These are phyloP conservation scores for Salminus brasiliensis DNA, from an alignment of 2,113 vertebrate genomes.

Conservation along the genomic window DNA sequence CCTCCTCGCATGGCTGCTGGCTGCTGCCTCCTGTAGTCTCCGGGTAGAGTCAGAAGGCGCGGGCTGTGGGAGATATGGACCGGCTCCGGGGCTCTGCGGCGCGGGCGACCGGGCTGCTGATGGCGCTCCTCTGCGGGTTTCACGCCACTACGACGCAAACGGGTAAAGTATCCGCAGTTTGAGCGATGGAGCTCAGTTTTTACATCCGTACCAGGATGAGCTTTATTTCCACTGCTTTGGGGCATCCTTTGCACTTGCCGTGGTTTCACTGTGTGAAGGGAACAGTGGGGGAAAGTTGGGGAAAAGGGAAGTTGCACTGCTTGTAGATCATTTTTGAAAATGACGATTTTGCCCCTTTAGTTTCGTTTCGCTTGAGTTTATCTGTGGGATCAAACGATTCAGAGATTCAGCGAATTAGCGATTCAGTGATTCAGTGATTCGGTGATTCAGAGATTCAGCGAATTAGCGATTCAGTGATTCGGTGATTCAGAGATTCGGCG, in stretches of 20 bases:
- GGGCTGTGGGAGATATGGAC: slow-evolving; percentile 67
- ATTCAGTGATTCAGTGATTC: too few relatives aligned
- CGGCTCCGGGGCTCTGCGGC: slow-evolving; percentile 59
- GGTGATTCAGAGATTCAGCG: too few relatives aligned
- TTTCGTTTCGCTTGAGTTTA: too few relatives aligned
- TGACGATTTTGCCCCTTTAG: too few relatives aligned
- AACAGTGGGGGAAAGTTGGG: background rate
- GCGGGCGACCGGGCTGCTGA: slow-evolving; percentile 54
- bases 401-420: too few relatives aligned
- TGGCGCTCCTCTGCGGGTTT: slow-evolving; percentile 62
- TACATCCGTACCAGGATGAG: background rate
- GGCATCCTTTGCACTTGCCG: slow-evolving; percentile 2
- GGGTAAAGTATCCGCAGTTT: slow-evolving; percentile 69
- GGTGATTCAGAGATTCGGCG: background rate
- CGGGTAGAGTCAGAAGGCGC: slow-evolving; percentile 50
- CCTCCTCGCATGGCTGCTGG: slow-evolving; percentile 65
- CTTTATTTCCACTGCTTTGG: background rate
- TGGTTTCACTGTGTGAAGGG: background rate
- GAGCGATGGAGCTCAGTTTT: background rate
- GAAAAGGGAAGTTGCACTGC: too few relatives aligned
- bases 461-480: too few relatives aligned
- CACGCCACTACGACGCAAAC: slow-evolving; percentile 58
- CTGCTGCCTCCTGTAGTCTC: slow-evolving; percentile 40
- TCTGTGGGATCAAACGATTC: too few relatives aligned
- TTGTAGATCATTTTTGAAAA: too few relatives aligned